These are phyloP conservation scores for Anagyrus pseudococci DNA, from an alignment of 2,888 invertebrate genomes.

Conservation along the genomic window DNA sequence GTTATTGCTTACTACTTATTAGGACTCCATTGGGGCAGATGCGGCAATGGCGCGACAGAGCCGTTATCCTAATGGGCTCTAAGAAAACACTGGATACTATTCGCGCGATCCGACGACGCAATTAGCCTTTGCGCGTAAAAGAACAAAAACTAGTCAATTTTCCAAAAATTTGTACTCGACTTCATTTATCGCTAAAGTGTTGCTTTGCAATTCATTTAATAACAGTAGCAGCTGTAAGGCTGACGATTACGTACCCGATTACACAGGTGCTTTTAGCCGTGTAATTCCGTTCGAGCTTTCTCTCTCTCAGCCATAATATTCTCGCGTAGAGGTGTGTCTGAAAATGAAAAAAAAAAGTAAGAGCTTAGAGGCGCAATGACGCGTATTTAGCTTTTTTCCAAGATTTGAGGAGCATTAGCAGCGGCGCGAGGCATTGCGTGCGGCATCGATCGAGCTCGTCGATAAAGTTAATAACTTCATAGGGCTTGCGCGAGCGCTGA, in stretches of 20 bases:
- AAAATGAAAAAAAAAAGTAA: too few species aligned
- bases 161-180: neutral
- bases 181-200: neutral
- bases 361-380: too few species aligned
- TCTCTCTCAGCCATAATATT: too few species aligned
- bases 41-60: neutral
- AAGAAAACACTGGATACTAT: neutral
- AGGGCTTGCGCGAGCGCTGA: constrained; percentile 19
- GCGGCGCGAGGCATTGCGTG: too few species aligned
- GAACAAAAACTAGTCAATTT: neutral
- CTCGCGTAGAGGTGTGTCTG: too few species aligned
- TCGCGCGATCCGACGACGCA: neutral
- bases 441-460: constrained; percentile 18
- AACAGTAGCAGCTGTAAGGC: too few species aligned
- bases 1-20: constrained; percentile 34
- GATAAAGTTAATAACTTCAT: constrained; percentile 59
- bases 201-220: neutral
- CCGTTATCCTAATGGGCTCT: too few species aligned
- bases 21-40: constrained; percentile 8
- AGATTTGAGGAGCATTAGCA: too few species aligned
- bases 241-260: neutral
- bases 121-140: neutral
- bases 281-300: too few species aligned
- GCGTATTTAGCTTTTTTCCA: too few species aligned
- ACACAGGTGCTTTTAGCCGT: neutral